A percentile compares a stretch with the other conserved stretches of the same genome.
phyloP scores from a whole-genome alignment of 2,113 vertebrate species.

The Alces alces region DNA sequence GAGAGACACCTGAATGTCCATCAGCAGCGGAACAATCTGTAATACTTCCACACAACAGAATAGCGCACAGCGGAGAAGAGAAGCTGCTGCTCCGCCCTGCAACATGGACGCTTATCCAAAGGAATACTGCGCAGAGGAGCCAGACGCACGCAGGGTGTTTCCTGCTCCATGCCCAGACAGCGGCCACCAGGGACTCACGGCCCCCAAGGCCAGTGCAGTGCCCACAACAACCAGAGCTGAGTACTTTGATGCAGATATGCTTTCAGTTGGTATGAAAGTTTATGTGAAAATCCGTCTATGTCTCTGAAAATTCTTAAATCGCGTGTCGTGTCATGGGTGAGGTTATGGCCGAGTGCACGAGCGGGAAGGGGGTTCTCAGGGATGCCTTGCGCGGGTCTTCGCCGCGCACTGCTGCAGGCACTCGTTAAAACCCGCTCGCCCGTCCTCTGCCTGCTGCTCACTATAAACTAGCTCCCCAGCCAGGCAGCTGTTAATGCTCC shows the following conservation, averaged over 20 bases:
- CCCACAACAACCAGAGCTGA: neutral
- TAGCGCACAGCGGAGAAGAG: neutral
- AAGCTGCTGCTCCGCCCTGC: neutral
- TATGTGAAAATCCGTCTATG: neutral
- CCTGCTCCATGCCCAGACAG: neutral
- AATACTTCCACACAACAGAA: neutral
- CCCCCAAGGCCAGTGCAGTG: neutral
- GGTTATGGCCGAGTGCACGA: neutral
- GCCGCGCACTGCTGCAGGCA: neutral
- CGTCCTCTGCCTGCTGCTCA: neutral
- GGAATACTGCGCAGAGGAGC: neutral
- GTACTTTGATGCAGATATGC: neutral
- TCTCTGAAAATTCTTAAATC: neutral
- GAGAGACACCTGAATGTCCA: neutral
- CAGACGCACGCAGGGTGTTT: neutral
- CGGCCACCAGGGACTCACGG: neutral
- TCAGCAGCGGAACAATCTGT: neutral
- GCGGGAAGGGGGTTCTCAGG: neutral
- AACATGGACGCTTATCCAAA: neutral
- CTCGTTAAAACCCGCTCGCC: neutral
- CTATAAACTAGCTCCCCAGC: neutral
- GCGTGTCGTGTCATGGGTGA: neutral
- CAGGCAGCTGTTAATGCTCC: constrained; percentile 17
- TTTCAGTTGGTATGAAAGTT: neutral
- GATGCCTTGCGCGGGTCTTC: neutral